Evolutionary conservation across 2,113 vertebrate species (phyloP).

Genomic region (Mystacornis crossleyi): DNA sequence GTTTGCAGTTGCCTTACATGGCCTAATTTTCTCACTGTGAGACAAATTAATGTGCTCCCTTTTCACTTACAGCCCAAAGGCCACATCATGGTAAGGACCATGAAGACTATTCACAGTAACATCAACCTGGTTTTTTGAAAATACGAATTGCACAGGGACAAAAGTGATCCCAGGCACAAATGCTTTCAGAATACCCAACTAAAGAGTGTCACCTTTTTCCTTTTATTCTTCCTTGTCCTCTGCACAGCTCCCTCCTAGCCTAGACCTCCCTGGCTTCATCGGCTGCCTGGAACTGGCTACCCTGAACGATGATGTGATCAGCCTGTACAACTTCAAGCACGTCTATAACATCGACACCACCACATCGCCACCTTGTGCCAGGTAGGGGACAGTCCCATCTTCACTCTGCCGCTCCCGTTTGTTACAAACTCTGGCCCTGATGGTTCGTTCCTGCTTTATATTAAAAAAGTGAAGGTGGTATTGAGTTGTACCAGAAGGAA

Average conservation of each 20-base stretch:
- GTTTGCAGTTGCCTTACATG: background rate
- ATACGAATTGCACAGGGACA: background rate
- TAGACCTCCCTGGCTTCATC: conserved; percentile 89
- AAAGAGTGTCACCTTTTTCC: background rate
- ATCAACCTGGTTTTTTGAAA: background rate
- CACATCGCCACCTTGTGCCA: conserved; percentile 84
- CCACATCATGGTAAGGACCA: background rate
- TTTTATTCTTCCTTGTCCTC: background rate
- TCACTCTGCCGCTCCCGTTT: background rate
- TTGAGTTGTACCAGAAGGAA: background rate
- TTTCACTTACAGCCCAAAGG: background rate
- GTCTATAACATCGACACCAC: conserved; percentile 84
- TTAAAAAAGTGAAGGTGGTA: background rate
- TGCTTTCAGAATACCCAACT: background rate
- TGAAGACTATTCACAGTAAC: background rate
- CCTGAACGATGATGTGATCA: conserved; percentile 92
- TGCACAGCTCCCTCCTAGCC: conserved; percentile 85
- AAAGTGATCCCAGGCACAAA: background rate
- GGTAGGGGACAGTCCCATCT: conserved; percentile 61
- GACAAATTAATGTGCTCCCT: background rate
- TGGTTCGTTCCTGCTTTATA: background rate
- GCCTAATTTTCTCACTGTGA: background rate
- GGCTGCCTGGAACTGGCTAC: conserved; percentile 93
- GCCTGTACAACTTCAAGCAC: conserved; percentile 92
- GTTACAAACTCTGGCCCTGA: background rate